A percentile compares a stretch with the other conserved stretches of the same genome.
Evolutionary conservation across 2,888 invertebrate species (phyloP).

Genomic region (Tillus elongatus): DNA sequence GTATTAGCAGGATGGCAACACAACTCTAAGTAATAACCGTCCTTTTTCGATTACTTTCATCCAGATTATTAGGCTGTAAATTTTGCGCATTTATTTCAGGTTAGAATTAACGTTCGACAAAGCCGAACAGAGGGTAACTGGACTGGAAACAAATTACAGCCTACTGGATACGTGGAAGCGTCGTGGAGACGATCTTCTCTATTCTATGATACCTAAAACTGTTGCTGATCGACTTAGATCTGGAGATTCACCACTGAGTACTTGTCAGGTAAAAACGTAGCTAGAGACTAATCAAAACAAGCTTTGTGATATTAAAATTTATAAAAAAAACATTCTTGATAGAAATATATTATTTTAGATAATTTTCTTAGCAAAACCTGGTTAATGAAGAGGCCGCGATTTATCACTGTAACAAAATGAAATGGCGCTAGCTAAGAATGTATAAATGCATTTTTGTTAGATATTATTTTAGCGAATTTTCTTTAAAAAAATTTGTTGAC

Average conservation of each 20-base stretch:
- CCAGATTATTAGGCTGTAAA: too few relatives aligned
- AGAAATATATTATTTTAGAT: too few relatives aligned
- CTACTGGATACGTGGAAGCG: constrained; percentile 77
- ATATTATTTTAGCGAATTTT: too few relatives aligned
- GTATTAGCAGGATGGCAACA: constrained; percentile 80
- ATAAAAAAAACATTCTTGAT: too few relatives aligned
- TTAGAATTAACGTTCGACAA: constrained; percentile 74
- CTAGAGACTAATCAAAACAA: too few relatives aligned
- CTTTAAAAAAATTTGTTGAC: too few relatives aligned
- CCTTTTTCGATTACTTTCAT: not conserved
- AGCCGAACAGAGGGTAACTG: constrained; percentile 68
- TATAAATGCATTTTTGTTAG: too few relatives aligned
- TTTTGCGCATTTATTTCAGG: constrained; percentile 37
- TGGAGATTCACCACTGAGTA: constrained; percentile 66
- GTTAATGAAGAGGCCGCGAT: too few relatives aligned
- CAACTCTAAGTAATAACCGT: constrained; percentile 52
- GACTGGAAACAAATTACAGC: constrained; percentile 67
- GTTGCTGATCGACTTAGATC: constrained; percentile 72
- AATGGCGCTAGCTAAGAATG: too few relatives aligned
- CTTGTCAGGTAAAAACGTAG: constrained; percentile 60
- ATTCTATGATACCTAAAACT: constrained; percentile 85
- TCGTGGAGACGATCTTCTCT: constrained; percentile 75
- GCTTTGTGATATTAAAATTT: too few relatives aligned
- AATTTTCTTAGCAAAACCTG: too few relatives aligned
- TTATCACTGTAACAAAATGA: too few relatives aligned